Evolutionary conservation across 2,113 vertebrate species (phyloP).

Genomic region (Cynoglossus semilaevis): DNA sequence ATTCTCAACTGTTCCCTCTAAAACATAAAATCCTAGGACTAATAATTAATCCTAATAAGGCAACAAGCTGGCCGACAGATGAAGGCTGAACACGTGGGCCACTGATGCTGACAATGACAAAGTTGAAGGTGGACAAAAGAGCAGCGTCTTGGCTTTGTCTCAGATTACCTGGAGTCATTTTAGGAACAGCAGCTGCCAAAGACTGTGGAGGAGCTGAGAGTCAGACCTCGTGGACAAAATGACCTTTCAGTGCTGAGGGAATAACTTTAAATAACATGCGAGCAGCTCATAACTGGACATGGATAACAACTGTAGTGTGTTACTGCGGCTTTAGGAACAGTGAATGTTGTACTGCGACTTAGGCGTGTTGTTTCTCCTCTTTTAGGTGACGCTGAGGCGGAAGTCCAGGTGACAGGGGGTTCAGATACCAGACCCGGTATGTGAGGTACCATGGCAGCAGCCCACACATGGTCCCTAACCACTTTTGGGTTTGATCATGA

Average conservation of each 20-base stretch:
- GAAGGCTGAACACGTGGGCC: background rate
- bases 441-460: slow-evolving; percentile 86
- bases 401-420: slow-evolving; percentile 85
- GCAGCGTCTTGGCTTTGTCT: slow-evolving; percentile 39
- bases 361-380: slow-evolving; percentile 63
- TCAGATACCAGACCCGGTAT: slow-evolving; percentile 86
- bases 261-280: slow-evolving; percentile 42
- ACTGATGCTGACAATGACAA: slow-evolving; percentile 16
- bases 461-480: slow-evolving; percentile 82
- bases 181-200: slow-evolving; percentile 61
- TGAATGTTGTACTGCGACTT: slow-evolving; percentile 3
- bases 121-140: slow-evolving; percentile 8
- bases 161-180: slow-evolving; percentile 57
- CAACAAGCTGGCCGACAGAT: slow-evolving; percentile 25
- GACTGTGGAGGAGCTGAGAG: slow-evolving; percentile 1
- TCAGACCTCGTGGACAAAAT: slow-evolving; percentile 16
- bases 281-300: slow-evolving; percentile 35
- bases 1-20: slow-evolving; percentile 27
- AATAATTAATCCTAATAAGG: slow-evolving; percentile 15
- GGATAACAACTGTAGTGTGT: slow-evolving; percentile 20
- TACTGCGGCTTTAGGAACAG: slow-evolving; percentile 2
- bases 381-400: slow-evolving; percentile 76
- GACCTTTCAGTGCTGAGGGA: slow-evolving; percentile 34
- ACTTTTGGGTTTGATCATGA: slow-evolving; percentile 84
- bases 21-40: slow-evolving; percentile 7